Evolutionary conservation across 2,888 invertebrate genomes (phyloP).

Genomic region (Electrophaes corylata): DNA sequence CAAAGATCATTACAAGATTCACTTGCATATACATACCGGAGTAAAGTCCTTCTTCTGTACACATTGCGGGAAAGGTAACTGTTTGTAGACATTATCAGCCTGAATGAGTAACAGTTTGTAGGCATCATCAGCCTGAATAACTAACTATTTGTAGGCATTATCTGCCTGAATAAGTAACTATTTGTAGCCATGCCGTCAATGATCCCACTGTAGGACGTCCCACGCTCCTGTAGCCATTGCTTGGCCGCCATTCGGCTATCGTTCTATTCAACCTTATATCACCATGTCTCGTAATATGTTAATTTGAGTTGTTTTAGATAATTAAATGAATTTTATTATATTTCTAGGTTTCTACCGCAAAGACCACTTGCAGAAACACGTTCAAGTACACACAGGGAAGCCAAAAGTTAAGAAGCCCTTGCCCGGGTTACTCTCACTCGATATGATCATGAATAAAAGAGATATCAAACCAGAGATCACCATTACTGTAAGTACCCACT

Average conservation of each 20-base stretch:
- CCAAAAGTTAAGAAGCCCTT: conserved; percentile 53
- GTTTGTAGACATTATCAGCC: background rate
- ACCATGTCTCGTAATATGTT: too few relatives aligned
- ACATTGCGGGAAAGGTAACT: conserved; percentile 71
- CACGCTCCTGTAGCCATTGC: too few relatives aligned
- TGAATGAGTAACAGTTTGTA: too few relatives aligned
- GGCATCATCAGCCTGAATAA: too few relatives aligned
- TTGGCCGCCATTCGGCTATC: too few relatives aligned
- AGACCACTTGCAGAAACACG: conserved; percentile 76
- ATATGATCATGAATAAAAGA: conserved; percentile 46
- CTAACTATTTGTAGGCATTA: too few relatives aligned
- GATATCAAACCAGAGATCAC: conserved; percentile 70
- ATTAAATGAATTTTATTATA: background rate
- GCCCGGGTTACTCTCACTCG: conserved; percentile 66
- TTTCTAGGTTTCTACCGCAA: conserved; percentile 75
- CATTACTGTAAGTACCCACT: conserved; percentile 64
- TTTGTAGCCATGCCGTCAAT: too few relatives aligned
- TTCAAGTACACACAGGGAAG: conserved; percentile 59
- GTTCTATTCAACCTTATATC: too few relatives aligned
- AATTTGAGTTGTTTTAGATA: too few relatives aligned
- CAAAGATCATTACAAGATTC: conserved; percentile 79
- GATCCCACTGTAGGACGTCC: too few relatives aligned
- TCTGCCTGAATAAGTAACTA: too few relatives aligned
- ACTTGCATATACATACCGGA: conserved; percentile 75
- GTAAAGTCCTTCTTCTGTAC: conserved; percentile 75